phyloP scores from a whole-genome alignment of 2,113 vertebrate genomes.

The Corythornis madagascariensis region DNA sequence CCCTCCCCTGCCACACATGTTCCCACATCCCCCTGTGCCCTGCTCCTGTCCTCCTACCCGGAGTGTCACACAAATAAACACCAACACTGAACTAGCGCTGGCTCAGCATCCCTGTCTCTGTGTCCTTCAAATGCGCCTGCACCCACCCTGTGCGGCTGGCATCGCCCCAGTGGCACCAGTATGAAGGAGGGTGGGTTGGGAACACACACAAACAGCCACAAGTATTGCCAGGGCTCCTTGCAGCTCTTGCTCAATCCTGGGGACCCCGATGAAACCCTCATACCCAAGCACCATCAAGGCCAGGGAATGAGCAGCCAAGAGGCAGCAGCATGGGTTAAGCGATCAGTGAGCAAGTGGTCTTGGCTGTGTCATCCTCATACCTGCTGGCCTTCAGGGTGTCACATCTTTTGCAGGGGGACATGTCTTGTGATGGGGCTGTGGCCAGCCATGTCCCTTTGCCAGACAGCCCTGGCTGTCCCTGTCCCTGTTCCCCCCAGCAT shows the following conservation, averaged over 20 bases:
- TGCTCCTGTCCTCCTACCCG: background rate
- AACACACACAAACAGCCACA: background rate
- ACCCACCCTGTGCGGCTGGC: rapidly evolving
- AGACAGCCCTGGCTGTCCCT: background rate
- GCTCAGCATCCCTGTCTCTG: slow-evolving; percentile 50
- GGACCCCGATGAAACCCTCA: rapidly evolving
- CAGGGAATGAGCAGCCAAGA: background rate
- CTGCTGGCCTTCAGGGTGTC: background rate
- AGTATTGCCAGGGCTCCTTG: background rate
- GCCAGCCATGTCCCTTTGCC: background rate
- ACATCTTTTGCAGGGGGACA: background rate
- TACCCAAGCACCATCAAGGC: no score
- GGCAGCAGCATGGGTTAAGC: background rate
- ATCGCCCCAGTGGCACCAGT: rapidly evolving
- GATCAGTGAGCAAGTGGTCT: rapidly evolving
- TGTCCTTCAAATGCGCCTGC: background rate
- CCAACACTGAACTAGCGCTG: slow-evolving; percentile 48
- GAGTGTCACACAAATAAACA: slow-evolving; percentile 53
- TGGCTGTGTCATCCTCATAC: background rate
- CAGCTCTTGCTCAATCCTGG: background rate
- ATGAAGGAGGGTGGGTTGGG: background rate
- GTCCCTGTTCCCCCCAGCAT: rapidly evolving
- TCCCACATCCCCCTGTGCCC: background rate
- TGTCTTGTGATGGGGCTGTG: background rate
- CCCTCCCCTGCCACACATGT: background rate